Conservation (phyloP, 1,140 invertebrate species). For the Antheraea mylitta region DNA sequence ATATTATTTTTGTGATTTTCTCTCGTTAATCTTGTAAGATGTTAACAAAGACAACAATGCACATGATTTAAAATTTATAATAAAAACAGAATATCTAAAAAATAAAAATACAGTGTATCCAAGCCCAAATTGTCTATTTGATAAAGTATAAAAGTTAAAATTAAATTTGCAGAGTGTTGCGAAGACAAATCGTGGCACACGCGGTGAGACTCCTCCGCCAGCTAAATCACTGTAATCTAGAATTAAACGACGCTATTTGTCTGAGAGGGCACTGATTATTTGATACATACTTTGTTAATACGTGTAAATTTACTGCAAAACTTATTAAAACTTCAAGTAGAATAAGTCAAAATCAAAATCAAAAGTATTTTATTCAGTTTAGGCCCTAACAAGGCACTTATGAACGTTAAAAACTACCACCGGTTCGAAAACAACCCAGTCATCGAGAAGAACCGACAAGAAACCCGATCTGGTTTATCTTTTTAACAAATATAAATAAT, state of each 20-base stretch:
- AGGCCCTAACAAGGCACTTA: too few species aligned
- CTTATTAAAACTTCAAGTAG: too few species aligned
- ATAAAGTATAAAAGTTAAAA: constrained; percentile 47
- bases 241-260: constrained; percentile 47
- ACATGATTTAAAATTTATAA: background rate
- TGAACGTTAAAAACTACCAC: too few species aligned
- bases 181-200: constrained; percentile 28
- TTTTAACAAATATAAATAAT: too few species aligned
- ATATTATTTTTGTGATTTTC: too few species aligned
- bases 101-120: background rate
- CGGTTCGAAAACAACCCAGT: too few species aligned
- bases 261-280: background rate
- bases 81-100: background rate
- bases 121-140: constrained; percentile 24
- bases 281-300: background rate
- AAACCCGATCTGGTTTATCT: too few species aligned
- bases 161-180: constrained; percentile 41
- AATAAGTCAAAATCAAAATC: too few species aligned
- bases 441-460: too few species aligned
- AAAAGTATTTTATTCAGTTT: too few species aligned
- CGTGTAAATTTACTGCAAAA: background rate
- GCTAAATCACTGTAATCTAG: constrained; percentile 47
- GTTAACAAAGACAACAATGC: background rate
- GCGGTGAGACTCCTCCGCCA: background rate
- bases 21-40: too few species aligned